Percentiles rank a stretch among this genome's conserved stretches.
phyloP scores from a whole-genome alignment of 2,888 invertebrate genomes.

The Branchellion lobata region DNA sequence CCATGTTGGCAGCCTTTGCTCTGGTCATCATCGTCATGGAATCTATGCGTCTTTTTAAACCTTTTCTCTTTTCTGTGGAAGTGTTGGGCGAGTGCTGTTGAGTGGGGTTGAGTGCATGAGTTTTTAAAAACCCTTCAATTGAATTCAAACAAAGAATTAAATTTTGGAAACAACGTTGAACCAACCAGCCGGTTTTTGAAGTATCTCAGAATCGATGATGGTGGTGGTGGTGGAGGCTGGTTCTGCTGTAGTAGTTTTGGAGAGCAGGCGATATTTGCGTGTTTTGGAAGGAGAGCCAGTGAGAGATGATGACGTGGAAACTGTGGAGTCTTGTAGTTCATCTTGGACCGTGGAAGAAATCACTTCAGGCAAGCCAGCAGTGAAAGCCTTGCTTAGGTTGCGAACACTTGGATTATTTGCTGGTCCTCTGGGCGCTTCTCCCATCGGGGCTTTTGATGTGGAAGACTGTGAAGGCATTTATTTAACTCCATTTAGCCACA shows the following conservation, averaged over 20 bases:
- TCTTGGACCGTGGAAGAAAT: background rate
- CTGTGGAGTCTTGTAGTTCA: conserved; percentile 38
- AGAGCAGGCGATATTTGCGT: conserved; percentile 7
- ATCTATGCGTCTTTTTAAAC: conserved; percentile 6
- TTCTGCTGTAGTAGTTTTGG: background rate
- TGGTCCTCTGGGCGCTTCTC: conserved; percentile 1
- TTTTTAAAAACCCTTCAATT: too few relatives aligned
- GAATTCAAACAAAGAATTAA: conserved; percentile 2
- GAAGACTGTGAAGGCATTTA: conserved; percentile 38
- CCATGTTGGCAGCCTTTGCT: conserved; percentile 53
- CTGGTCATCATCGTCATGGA: conserved; percentile 38
- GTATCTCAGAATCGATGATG: background rate
- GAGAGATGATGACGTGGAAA: conserved; percentile 40
- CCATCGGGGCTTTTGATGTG: conserved; percentile 26
- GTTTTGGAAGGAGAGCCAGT: conserved; percentile 17
- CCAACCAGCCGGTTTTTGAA: background rate
- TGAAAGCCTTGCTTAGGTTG: background rate
- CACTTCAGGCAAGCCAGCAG: background rate
- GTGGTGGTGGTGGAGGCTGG: conserved; percentile 36
- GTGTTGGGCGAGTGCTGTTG: background rate
- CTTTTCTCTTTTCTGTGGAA: conserved; percentile 7
- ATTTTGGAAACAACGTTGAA: background rate
- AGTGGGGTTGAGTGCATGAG: background rate
- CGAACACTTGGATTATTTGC: background rate
- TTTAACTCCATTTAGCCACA: too few relatives aligned